Evolutionary conservation across 2,888 invertebrate species (phyloP).

Genomic region (Drosophila setosimentum): DNA sequence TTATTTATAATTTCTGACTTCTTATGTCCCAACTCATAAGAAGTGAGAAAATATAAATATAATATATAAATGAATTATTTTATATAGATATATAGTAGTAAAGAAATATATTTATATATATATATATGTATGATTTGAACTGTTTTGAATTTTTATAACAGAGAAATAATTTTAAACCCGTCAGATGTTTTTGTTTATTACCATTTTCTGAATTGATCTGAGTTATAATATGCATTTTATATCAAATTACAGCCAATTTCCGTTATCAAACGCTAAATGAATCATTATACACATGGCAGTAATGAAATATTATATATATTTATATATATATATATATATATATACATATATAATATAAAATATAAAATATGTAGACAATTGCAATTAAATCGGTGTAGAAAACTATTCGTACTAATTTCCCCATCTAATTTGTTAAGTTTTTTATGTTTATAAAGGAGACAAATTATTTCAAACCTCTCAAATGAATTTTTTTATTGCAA

Average conservation of each 20-base stretch:
- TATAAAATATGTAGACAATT: no score
- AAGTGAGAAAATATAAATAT: no score
- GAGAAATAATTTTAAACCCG: no score
- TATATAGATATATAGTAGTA: no score
- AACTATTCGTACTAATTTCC: background rate
- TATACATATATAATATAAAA: no score
- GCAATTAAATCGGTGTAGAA: background rate
- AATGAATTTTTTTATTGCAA: background rate
- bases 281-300: background rate
- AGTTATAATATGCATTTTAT: background rate
- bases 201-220: no score
- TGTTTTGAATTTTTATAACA: background rate
- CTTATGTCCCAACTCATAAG: no score
- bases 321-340: background rate
- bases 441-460: background rate
- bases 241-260: slow-evolving; percentile 98
- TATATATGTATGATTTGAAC: no score
- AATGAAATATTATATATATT: background rate
- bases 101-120: no score
- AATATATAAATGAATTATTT: no score
- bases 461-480: background rate
- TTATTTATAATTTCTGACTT: background rate
- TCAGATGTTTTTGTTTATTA: no score
- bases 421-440: background rate
- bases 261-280: slow-evolving; percentile 95